Evolutionary conservation across 2,113 vertebrate genomes (phyloP).

Genomic region (Ramphastos sulfuratus): DNA sequence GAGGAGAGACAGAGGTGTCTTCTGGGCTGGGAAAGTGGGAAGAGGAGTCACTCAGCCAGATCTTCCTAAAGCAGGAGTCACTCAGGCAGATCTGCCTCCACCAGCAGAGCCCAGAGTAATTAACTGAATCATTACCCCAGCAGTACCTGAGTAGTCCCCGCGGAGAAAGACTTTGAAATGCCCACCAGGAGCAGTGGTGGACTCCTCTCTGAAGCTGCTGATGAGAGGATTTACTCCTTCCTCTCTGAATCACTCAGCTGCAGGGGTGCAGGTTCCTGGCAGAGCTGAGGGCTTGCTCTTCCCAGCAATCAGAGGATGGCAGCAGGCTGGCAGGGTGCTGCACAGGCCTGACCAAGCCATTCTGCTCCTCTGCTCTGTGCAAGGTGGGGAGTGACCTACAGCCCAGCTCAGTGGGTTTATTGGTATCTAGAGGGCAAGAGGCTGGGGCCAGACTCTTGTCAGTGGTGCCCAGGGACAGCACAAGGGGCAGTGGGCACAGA

Average conservation of each 20-base stretch:
- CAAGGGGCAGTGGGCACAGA: neutral
- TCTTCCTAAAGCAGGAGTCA: neutral
- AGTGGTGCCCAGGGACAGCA: neutral
- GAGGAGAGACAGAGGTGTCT: neutral
- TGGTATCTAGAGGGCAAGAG: neutral
- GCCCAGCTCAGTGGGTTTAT: neutral
- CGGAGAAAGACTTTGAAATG: rapidly evolving
- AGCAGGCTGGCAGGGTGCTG: neutral
- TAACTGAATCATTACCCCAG: neutral
- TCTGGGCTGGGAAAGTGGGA: neutral
- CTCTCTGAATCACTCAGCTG: rapidly evolving
- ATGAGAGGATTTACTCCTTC: neutral
- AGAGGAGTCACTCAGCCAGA: neutral
- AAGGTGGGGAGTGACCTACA: neutral
- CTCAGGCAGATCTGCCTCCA: neutral
- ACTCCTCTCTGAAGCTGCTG: neutral
- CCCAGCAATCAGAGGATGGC: neutral
- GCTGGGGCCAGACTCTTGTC: neutral
- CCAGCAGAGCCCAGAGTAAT: neutral
- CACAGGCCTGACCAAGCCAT: too few relatives aligned
- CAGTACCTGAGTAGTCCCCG: neutral
- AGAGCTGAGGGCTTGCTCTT: neutral
- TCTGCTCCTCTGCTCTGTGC: too few relatives aligned
- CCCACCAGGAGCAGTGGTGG: neutral
- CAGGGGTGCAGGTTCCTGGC: neutral